phyloP scores from a whole-genome alignment of 2,113 vertebrate species.

The Sarotherodon lohbergeri region DNA sequence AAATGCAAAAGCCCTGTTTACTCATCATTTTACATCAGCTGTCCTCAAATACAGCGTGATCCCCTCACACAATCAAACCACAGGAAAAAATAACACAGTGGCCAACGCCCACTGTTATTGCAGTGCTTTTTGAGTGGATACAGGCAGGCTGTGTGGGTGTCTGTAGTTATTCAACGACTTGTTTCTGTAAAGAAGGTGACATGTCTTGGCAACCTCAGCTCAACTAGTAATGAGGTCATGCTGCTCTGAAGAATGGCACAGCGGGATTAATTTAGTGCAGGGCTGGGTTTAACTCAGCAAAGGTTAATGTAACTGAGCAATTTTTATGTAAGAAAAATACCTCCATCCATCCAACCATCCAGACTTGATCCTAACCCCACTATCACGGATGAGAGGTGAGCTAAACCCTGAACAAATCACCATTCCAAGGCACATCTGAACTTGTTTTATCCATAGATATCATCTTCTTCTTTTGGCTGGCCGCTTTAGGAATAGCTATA shows the following conservation, averaged over 20 bases:
- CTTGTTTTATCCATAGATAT: background rate
- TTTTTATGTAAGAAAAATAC: background rate
- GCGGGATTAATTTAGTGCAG: background rate
- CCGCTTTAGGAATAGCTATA: background rate
- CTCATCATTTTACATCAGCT: constrained; percentile 39
- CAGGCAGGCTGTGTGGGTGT: background rate
- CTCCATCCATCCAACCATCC: background rate
- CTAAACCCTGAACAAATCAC: background rate
- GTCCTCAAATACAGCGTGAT: constrained; percentile 45
- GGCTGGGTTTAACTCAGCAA: background rate
- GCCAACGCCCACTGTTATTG: background rate
- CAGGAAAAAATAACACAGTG: background rate
- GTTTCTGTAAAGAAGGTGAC: background rate
- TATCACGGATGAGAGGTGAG: accelerated
- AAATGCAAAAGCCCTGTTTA: constrained; percentile 37
- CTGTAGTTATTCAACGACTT: background rate
- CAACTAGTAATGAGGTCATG: constrained; percentile 18
- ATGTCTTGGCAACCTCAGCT: constrained; percentile 31
- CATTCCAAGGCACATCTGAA: accelerated
- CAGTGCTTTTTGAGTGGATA: background rate
- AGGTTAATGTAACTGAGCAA: background rate
- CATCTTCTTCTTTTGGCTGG: background rate
- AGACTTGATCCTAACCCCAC: background rate
- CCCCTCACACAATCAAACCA: background rate
- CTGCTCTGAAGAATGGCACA: constrained; percentile 4